Conservation (phyloP, 2,113 vertebrate genomes). For the Ctenodactylus gundi region DNA sequence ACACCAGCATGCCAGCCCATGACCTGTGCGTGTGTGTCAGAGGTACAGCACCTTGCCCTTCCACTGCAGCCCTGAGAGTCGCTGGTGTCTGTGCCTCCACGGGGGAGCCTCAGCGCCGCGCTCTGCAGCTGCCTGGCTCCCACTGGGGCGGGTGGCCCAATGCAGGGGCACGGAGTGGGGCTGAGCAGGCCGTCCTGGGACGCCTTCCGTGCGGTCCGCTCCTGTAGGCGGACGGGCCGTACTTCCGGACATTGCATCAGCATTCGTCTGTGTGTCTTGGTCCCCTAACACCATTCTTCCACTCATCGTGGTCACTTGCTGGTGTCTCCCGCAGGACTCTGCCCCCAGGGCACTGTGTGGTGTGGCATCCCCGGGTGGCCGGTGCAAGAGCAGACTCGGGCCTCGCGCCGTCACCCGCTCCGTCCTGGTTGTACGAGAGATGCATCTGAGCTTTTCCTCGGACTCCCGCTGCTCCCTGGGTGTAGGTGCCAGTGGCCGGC, state of each 20-base stretch:
- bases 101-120: too few species aligned
- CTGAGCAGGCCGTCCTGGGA: not conserved
- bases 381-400: too few species aligned
- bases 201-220: not conserved
- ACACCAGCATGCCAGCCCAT: not conserved
- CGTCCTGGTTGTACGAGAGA: not conserved
- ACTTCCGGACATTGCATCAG: not conserved
- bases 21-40: not conserved
- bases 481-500: not conserved
- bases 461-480: not conserved
- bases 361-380: not conserved
- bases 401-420: not conserved
- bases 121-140: not conserved
- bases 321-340: not conserved
- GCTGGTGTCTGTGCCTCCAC: accelerated
- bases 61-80: accelerated
- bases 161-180: not conserved
- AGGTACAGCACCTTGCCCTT: not conserved
- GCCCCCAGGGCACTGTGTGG: not conserved
- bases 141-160: not conserved
- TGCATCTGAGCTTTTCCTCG: too few species aligned
- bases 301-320: not conserved
- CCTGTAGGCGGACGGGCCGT: not conserved
- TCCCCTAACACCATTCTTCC: not conserved
- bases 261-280: not conserved